Conservation (phyloP, 1,140 invertebrate genomes). For the Drosophila seguyi region DNA sequence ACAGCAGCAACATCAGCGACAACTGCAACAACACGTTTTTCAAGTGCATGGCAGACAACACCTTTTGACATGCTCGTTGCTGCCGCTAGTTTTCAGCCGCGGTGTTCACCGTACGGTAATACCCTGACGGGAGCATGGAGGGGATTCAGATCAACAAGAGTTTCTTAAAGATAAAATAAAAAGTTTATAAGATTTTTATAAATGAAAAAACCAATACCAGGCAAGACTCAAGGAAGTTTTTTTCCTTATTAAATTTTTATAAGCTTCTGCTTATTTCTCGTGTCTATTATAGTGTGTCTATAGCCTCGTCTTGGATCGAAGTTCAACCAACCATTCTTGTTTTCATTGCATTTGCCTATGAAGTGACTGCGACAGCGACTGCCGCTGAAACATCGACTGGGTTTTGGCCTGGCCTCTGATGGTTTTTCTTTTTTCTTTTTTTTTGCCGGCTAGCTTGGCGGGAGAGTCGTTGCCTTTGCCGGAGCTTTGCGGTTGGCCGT, state of each 20-base stretch:
- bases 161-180: too few species aligned
- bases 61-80: conserved; percentile 73
- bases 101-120: conserved; percentile 30
- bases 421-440: conserved; percentile 2
- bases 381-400: conserved; percentile 19
- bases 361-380: conserved; percentile 22
- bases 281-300: neutral
- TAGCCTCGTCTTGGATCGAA: neutral
- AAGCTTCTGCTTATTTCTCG: neutral
- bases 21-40: conserved; percentile 68
- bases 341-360: conserved; percentile 52
- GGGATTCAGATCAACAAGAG: neutral
- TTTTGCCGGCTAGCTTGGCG: too few species aligned
- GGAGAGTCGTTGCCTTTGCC: conserved; percentile 24
- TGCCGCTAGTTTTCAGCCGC: conserved; percentile 25
- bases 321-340: conserved; percentile 30
- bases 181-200: too few species aligned
- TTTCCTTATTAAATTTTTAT: neutral
- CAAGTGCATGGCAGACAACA: conserved; percentile 77
- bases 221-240: too few species aligned
- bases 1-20: conserved; percentile 32
- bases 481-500: conserved; percentile 59
- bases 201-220: too few species aligned
- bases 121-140: conserved; percentile 5
- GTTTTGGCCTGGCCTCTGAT: conserved; percentile 20